Evolutionary conservation across 1,140 invertebrate genomes (phyloP).

Genomic region (Mamestra configurata): DNA sequence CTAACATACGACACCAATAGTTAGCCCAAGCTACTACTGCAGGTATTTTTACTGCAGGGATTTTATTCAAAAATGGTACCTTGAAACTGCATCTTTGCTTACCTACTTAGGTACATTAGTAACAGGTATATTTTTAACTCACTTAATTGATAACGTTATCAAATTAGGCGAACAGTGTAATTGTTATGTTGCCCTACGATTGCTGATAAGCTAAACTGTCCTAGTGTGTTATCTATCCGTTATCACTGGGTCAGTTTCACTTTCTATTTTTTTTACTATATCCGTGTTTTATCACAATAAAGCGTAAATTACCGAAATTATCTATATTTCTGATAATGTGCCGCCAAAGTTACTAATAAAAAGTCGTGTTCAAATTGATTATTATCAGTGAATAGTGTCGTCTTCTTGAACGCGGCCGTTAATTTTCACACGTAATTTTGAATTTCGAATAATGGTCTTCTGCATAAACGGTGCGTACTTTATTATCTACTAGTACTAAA

Average conservation of each 20-base stretch:
- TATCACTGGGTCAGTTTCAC: constrained; percentile 8
- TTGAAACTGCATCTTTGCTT: no score
- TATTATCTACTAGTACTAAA: not conserved
- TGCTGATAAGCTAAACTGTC: constrained; percentile 19
- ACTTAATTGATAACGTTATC: constrained; percentile 35
- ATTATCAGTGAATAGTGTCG: not conserved
- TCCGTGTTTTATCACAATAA: not conserved
- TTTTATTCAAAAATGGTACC: no score
- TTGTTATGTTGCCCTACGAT: constrained; percentile 30
- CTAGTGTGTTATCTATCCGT: constrained; percentile 4
- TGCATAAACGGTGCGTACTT: not conserved
- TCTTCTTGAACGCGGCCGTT: not conserved
- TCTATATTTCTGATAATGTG: constrained; percentile 8
- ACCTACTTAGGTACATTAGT: not conserved
- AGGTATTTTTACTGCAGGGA: no score
- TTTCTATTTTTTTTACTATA: constrained; percentile 28
- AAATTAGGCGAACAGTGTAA: constrained; percentile 26
- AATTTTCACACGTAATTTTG: not conserved
- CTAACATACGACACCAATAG: no score
- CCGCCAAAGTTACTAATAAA: constrained; percentile 2
- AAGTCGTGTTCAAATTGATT: not conserved
- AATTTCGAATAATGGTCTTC: not conserved
- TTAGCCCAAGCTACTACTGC: no score
- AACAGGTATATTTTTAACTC: not conserved
- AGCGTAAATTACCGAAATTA: constrained; percentile 26